Conservation (phyloP, 2,888 invertebrate genomes). For the Argyra leucocephala region DNA sequence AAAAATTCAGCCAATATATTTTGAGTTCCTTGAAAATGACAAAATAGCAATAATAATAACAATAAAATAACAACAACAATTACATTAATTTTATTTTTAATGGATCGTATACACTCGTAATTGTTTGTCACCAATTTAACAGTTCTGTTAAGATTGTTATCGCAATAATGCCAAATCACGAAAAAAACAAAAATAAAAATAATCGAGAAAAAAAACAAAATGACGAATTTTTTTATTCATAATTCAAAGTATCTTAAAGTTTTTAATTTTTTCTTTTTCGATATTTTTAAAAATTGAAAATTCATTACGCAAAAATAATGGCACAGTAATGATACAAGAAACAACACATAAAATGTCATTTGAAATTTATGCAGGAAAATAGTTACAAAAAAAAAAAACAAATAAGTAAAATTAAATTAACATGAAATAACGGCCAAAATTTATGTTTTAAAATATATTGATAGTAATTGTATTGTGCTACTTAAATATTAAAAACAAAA, state of each 20-base stretch:
- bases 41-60: not conserved
- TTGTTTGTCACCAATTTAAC: conserved; percentile 6
- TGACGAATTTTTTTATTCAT: not conserved
- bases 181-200: not conserved
- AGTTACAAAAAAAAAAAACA: not conserved
- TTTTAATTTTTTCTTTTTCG: too few species aligned
- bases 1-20: too few species aligned
- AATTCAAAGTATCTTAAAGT: not conserved
- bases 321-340: not conserved
- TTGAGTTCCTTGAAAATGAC: not conserved
- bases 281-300: not conserved
- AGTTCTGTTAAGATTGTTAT: not conserved
- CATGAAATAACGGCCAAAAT: not conserved
- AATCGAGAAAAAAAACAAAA: too few species aligned
- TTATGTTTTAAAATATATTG: too few species aligned
- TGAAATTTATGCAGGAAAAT: not conserved
- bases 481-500: too few species aligned
- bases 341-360: not conserved
- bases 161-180: conserved; percentile 2
- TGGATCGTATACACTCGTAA: not conserved
- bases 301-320: conserved; percentile 6
- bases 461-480: not conserved
- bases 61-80: not conserved
- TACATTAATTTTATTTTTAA: not conserved
- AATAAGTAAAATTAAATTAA: too few species aligned